Base-by-base conservation (phyloP, 1,140 invertebrate species). In the Melanaphis sacchari region DNA sequence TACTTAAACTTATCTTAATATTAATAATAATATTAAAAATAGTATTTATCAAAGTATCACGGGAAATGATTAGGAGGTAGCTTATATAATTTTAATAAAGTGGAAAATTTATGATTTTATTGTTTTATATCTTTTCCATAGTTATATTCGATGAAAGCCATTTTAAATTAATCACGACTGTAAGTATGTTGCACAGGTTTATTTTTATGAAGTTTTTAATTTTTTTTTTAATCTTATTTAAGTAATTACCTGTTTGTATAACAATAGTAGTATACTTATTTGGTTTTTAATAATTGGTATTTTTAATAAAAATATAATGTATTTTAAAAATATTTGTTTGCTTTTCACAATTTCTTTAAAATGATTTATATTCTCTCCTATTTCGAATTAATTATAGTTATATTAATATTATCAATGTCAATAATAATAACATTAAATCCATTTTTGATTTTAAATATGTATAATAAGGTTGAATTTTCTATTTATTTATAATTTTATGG, bases 1-100 rank as follows among this genome's bases (percentile, higher is more conserved):
- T 85, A 85, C 82, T 40, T 85, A 40, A 40, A 26, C 9, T 85
- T 85, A 85, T 85, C 82, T 85, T 85, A 40, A 84, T 84, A 84
- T 40, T 40, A 40, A 84, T 82, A 84, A 38, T 36, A 36, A 40
- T 40, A 24, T 41, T 84, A 84, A 84, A 41, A 82, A 38, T 82
- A 82, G 76, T 38, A 66, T 66, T 66, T 66, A 82, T 82, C 76
- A 38, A 38, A 38, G 81, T 82, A 82, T 82, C 36, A 82, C 81
- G 40, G 38, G 81, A 82, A 82, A 82, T 82, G 81, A 82, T 36
- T 82, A 40, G n/a, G 40, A 40, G n/a, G 40, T 82, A 36, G 36
- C 40, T 82, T 82, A 82, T 18, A 76, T 76, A n/a, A 76, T 76
- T 76, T 76, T 76, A 76, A 76, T 76, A n/a, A 76, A 76, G n/a